phyloP scores from a whole-genome alignment of 92 coral and sea anemone genomes.

The Epizoanthus scotinus region DNA sequence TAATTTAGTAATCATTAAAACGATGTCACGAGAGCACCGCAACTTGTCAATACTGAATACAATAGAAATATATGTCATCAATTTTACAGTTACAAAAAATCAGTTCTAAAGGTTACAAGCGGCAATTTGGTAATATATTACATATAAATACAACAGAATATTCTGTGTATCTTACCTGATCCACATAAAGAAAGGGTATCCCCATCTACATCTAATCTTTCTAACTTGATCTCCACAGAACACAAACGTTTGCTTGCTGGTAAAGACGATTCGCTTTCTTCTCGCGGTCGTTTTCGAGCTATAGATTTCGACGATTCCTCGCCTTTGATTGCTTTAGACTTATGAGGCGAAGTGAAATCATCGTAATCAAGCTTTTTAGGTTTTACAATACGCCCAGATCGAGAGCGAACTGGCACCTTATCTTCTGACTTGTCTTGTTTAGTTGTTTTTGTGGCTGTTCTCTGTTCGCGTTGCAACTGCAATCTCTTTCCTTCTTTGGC shows the following conservation, averaged over 20 bases:
- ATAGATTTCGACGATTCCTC: constrained; percentile 27
- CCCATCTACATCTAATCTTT: constrained; percentile 30
- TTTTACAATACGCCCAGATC: constrained; percentile 98
- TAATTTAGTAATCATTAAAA: too few relatives aligned
- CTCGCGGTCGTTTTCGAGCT: constrained; percentile 64
- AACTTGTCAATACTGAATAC: too few relatives aligned
- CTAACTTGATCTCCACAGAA: constrained; percentile 44
- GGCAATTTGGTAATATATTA: too few relatives aligned
- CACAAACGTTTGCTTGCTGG: constrained; percentile 59
- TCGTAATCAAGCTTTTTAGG: constrained; percentile 93
- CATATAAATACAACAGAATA: background rate
- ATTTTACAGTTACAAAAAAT: too few relatives aligned
- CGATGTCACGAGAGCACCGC: too few relatives aligned
- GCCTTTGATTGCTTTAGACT: constrained; percentile 9
- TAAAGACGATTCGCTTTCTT: constrained; percentile 67
- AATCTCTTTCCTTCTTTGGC: constrained; percentile 85
- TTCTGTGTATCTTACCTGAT: constrained; percentile 4
- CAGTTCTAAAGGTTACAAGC: too few relatives aligned
- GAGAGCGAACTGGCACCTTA: constrained; percentile 71
- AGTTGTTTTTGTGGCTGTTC: constrained; percentile 14
- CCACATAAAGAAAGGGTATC: background rate
- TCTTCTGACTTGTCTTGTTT: constrained; percentile 42
- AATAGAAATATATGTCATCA: too few relatives aligned
- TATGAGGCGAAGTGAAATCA: constrained; percentile 78
- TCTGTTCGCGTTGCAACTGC: constrained; percentile 68